Evolutionary conservation across 2,797 vertebrate species (phyloP).

Genomic region (Sternarchorhynchus goeldii): DNA sequence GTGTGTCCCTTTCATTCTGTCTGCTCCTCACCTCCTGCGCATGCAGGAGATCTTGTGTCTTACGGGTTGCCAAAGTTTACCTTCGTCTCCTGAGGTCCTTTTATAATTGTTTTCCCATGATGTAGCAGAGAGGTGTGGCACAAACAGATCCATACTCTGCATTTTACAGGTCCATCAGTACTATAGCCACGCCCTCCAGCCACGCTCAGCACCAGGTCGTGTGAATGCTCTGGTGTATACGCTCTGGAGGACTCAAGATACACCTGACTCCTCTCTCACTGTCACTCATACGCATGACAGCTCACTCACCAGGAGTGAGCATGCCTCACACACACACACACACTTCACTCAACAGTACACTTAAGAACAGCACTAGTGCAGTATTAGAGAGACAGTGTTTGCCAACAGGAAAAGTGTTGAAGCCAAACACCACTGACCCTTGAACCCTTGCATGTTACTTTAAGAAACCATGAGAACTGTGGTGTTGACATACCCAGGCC

Average conservation of each 20-base stretch:
- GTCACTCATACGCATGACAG: not conserved
- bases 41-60: constrained; percentile 60
- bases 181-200: constrained; percentile 44
- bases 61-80: constrained; percentile 73
- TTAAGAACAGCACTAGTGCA: constrained; percentile 48
- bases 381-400: constrained; percentile 55
- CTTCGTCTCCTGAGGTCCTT: constrained; percentile 16
- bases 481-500: constrained; percentile 19
- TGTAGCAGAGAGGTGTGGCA: constrained; percentile 56
- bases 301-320: constrained; percentile 24
- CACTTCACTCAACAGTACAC: not conserved
- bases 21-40: constrained; percentile 55
- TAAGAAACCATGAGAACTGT: constrained; percentile 25
- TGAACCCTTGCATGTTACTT: constrained; percentile 10
- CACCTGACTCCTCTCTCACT: constrained; percentile 34
- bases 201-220: not conserved
- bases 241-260: constrained; percentile 16
- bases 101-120: constrained; percentile 51
- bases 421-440: constrained; percentile 19
- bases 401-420: constrained; percentile 39
- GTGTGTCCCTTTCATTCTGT: constrained; percentile 45
- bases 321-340: constrained; percentile 27
- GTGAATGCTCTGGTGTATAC: constrained; percentile 39
- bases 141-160: constrained; percentile 50
- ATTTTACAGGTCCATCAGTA: constrained; percentile 59